Evolutionary conservation across 2,888 invertebrate genomes (phyloP).

Genomic region (Ametastegia equiseti): DNA sequence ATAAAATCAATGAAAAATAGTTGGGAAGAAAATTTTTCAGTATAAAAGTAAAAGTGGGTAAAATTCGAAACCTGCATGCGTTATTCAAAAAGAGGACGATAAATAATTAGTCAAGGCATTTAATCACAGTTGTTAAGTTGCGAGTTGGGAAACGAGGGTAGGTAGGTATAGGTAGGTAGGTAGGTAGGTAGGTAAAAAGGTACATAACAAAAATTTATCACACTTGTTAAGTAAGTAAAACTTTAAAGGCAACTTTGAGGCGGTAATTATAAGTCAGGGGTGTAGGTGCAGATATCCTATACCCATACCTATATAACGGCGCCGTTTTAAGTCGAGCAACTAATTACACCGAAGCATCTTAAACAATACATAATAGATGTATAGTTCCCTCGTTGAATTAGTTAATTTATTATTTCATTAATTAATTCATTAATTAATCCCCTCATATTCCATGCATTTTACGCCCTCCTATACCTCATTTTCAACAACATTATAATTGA

Average conservation of each 20-base stretch:
- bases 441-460: too few species aligned
- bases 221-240: slow-evolving; percentile 64
- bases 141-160: not conserved
- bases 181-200: not conserved
- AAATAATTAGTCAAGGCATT: slow-evolving; percentile 24
- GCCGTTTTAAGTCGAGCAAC: not conserved
- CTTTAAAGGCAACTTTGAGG: slow-evolving; percentile 38
- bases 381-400: slow-evolving; percentile 15
- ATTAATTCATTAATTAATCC: too few species aligned
- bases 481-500: too few species aligned
- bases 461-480: too few species aligned
- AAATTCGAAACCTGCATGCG: not conserved
- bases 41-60: not conserved
- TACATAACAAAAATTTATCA: slow-evolving; percentile 58
- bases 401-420: not conserved
- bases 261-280: slow-evolving; percentile 21
- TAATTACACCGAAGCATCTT: slow-evolving; percentile 29
- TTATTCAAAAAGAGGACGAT: not conserved
- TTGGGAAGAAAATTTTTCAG: not conserved
- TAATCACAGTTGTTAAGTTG: slow-evolving; percentile 28
- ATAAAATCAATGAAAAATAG: not conserved
- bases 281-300: too few species aligned
- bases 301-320: not conserved
- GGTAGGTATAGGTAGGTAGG: not conserved
- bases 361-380: slow-evolving; percentile 7